Percentiles rank a stretch among this genome's conserved stretches.
Conservation (phyloP, 1,140 invertebrate genomes). For the Chionoecetes opilio region DNA sequence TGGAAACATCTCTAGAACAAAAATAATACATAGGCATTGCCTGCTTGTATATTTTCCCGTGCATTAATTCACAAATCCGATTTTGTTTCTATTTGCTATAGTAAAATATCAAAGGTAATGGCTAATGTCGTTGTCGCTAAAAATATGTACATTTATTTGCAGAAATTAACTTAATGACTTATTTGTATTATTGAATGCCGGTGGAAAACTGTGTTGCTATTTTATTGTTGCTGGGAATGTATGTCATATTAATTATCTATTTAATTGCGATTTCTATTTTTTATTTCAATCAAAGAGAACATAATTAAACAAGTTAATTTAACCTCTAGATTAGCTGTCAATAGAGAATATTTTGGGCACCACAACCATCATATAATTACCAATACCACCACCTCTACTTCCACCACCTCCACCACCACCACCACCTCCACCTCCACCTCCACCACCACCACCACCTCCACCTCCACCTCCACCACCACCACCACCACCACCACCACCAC, state of each 20-base stretch:
- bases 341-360: too few species aligned
- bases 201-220: neutral
- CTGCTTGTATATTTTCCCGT: neutral
- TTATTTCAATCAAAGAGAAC: neutral
- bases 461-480: too few species aligned
- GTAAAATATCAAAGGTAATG: neutral
- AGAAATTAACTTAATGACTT: conserved; percentile 19
- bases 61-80: neutral
- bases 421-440: too few species aligned
- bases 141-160: conserved; percentile 20
- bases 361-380: too few species aligned
- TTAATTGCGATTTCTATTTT: neutral
- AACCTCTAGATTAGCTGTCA: neutral
- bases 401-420: too few species aligned
- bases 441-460: too few species aligned
- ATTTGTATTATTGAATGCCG: neutral
- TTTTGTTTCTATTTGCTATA: neutral
- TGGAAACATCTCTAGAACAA: too few species aligned
- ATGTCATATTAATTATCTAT: neutral
- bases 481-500: too few species aligned
- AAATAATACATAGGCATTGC: too few species aligned
- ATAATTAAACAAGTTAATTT: neutral
- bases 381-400: too few species aligned
- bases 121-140: neutral
- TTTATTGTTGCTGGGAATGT: neutral